Base-by-base conservation (phyloP, 2,797 vertebrate species). In the Podarcis siculus region DNA sequence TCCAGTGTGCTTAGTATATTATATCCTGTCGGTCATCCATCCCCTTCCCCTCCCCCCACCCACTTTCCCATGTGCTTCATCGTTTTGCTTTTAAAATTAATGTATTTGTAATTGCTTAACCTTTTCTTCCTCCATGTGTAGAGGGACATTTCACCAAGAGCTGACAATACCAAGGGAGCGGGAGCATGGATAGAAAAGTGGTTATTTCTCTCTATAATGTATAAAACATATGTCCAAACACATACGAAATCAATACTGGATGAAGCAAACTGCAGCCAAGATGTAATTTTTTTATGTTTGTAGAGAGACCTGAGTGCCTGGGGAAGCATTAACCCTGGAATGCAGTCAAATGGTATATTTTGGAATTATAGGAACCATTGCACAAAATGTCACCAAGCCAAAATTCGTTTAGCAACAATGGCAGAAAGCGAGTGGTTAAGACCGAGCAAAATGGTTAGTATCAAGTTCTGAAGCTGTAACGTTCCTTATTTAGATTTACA, bases 241-340 rank as follows among this genome's bases (percentile, higher is more conserved):
- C 89, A 91, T 91, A 92, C n/a, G 84, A 93, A 94, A 95, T 87
- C 89, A 79, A 91, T 93, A 92, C 90, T 89, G 94, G 93, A 84
- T 92, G 92, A 90, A 95, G 88, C 81, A 92, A 90, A 90, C 91
- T 89, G 89, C 89, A 58, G 90, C 94, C 94, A 94, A 92, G 89
- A 88, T 55, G 89, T 92, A 93, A 95, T 93, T 94, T 93, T 35
- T 79, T 89, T 94, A 93, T 94, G 91, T 94, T 94, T 95, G 92
- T 92, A 91, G 91, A 92, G 93, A 79, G 87, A 66, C 67, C 2
- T 7, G 32, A 64, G 37, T 42, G 67, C 82, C 58, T 64, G 37
- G 76, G 6, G 92, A 94, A 92, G 93, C 91, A 92, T 95, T 95
- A 95, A 96, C 95, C 93, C 92, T 93, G 86, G 92, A 93, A 93